phyloP scores from a whole-genome alignment of 1,140 invertebrate species.

The Parapsyche elsis region DNA sequence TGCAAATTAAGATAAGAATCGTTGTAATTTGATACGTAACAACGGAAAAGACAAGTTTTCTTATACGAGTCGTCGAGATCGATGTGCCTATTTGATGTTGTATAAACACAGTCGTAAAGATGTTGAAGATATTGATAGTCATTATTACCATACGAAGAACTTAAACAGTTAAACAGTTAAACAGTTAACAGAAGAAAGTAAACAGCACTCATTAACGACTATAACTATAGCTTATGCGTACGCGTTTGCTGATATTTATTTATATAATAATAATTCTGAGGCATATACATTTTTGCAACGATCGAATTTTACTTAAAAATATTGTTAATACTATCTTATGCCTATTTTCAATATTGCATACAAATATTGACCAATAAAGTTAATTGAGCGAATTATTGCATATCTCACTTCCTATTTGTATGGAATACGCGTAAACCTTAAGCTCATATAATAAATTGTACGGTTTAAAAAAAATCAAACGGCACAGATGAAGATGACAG shows the following conservation, averaged over 20 bases:
- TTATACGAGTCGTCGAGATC: neutral
- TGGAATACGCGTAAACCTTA: too few species aligned
- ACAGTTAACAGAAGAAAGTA: neutral
- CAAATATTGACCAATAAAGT: too few species aligned
- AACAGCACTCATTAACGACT: neutral
- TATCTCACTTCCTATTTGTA: too few species aligned
- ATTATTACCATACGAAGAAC: constrained; percentile 13
- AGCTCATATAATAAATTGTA: neutral
- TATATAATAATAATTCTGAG: too few species aligned
- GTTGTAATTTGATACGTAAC: neutral
- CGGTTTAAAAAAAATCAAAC: neutral
- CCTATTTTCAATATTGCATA: too few species aligned
- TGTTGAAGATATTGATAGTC: constrained; percentile 12
- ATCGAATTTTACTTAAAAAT: neutral
- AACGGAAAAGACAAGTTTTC: constrained; percentile 8
- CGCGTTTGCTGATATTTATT: too few species aligned
- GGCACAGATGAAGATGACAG: neutral
- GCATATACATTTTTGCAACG: too few species aligned
- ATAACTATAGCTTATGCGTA: neutral
- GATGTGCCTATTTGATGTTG: neutral
- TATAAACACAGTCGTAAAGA: constrained; percentile 23
- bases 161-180: neutral
- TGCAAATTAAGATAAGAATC: constrained; percentile 26
- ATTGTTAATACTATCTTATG: neutral
- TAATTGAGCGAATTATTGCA: too few species aligned